Evolutionary conservation across 2,888 invertebrate genomes (phyloP).

Genomic region (Cybosia mesomella): DNA sequence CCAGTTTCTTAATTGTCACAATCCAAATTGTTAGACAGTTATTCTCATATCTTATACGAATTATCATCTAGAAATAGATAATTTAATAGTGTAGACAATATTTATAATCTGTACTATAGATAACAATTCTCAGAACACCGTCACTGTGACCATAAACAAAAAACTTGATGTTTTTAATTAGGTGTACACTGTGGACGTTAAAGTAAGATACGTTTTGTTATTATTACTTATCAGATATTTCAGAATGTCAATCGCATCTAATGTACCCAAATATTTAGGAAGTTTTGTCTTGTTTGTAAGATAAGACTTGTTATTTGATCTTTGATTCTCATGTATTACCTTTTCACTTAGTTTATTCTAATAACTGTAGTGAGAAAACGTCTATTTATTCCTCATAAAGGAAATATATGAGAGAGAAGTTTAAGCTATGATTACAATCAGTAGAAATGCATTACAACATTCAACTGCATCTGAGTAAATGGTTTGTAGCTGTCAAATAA

Average conservation of each 20-base stretch:
- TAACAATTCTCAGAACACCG: conserved; percentile 77
- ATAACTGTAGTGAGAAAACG: conserved; percentile 26
- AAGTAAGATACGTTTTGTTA: conserved; percentile 38
- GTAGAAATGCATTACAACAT: conserved; percentile 34
- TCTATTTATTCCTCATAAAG: conserved; percentile 38
- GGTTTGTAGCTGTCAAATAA: conserved; percentile 48
- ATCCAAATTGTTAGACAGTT: conserved; percentile 51
- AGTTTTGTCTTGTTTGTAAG: conserved; percentile 45
- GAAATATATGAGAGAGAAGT: conserved; percentile 33
- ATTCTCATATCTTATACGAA: conserved; percentile 66
- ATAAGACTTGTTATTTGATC: conserved; percentile 55
- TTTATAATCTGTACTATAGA: conserved; percentile 57
- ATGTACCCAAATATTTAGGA: conserved; percentile 19
- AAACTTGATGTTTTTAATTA: conserved; percentile 76
- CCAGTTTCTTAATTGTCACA: conserved; percentile 36
- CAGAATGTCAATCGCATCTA: conserved; percentile 22
- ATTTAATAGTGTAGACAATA: conserved; percentile 68
- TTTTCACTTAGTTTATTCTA: conserved; percentile 23
- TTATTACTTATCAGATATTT: conserved; percentile 37
- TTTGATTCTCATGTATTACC: conserved; percentile 41
- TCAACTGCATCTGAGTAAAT: conserved; percentile 33
- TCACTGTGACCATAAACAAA: conserved; percentile 66
- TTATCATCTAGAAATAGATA: conserved; percentile 73
- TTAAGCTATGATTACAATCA: conserved; percentile 44
- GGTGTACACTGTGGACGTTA: conserved; percentile 57